Percentiles rank a stretch among this genome's conserved stretches.
Conservation (phyloP, 1,140 invertebrate genomes). For the Acromyrmex echinatior region DNA sequence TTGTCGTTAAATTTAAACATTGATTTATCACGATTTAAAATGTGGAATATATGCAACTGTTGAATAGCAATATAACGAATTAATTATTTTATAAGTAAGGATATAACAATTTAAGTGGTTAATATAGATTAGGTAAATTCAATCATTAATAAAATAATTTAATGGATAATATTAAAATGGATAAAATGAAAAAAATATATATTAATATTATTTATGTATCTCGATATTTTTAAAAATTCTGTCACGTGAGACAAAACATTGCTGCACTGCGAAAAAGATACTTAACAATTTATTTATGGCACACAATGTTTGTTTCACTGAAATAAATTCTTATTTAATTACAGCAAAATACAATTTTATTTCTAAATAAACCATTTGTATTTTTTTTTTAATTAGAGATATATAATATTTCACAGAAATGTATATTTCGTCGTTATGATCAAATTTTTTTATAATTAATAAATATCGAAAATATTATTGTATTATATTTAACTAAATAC, state of each 20-base stretch:
- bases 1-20: background rate
- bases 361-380: too few relatives aligned
- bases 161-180: conserved; percentile 10
- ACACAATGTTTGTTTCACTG: too few relatives aligned
- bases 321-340: too few relatives aligned
- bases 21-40: conserved; percentile 5
- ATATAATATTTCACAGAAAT: too few relatives aligned
- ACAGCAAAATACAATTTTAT: too few relatives aligned
- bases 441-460: too few relatives aligned
- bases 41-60: background rate
- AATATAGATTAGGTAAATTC: background rate
- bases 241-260: too few relatives aligned
- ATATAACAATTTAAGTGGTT: background rate
- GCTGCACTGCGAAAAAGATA: background rate
- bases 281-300: too few relatives aligned
- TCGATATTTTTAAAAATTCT: background rate
- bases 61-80: conserved; percentile 16
- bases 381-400: too few relatives aligned
- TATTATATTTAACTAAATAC: too few relatives aligned
- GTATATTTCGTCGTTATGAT: too few relatives aligned
- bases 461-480: too few relatives aligned
- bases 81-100: conserved; percentile 30
- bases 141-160: conserved; percentile 27
- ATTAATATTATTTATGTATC: background rate
- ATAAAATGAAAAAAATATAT: background rate